Evolutionary conservation across 1,140 invertebrate genomes (phyloP).

Genomic region (Ectropis grisescens): DNA sequence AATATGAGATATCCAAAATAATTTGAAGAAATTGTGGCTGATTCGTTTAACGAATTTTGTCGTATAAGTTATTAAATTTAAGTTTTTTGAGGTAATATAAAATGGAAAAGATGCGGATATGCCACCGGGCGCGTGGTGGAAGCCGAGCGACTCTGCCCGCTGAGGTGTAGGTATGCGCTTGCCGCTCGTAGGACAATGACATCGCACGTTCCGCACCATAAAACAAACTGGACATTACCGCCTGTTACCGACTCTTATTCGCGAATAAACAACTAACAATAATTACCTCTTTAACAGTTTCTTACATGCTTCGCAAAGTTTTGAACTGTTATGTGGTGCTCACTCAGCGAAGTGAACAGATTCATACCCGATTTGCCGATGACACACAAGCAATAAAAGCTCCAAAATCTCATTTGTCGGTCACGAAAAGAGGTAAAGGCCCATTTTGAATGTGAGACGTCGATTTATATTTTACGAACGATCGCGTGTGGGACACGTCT

Average conservation of each 20-base stretch:
- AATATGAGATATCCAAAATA: no score
- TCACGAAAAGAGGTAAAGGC: slow-evolving; percentile 39
- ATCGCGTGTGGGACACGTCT: no score
- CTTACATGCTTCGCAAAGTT: slow-evolving; percentile 20
- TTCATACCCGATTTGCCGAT: slow-evolving; percentile 5
- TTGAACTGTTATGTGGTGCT: slow-evolving; percentile 15
- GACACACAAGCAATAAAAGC: slow-evolving; percentile 5
- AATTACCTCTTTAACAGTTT: slow-evolving; percentile 32
- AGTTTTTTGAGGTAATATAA: no score
- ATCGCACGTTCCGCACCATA: slow-evolving; percentile 59
- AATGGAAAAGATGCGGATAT: no score
- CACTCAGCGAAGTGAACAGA: slow-evolving; percentile 1
- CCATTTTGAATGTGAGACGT: slow-evolving; percentile 7
- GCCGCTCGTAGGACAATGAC: slow-evolving; percentile 56
- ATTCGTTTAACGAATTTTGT: no score
- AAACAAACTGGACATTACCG: slow-evolving; percentile 52
- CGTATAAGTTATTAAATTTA: no score
- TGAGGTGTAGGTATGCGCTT: slow-evolving; percentile 27
- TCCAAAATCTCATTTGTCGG: slow-evolving; percentile 18
- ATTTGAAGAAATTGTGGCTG: no score
- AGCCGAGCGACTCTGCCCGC: no score
- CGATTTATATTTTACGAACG: no score
- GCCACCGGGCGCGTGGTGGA: no score
- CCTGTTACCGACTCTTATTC: slow-evolving; percentile 25
- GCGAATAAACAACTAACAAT: slow-evolving; percentile 21